A percentile compares a stretch with the other conserved stretches of the same genome.
Conservation (phyloP, 1,140 invertebrate genomes). For the Atta colombica region DNA sequence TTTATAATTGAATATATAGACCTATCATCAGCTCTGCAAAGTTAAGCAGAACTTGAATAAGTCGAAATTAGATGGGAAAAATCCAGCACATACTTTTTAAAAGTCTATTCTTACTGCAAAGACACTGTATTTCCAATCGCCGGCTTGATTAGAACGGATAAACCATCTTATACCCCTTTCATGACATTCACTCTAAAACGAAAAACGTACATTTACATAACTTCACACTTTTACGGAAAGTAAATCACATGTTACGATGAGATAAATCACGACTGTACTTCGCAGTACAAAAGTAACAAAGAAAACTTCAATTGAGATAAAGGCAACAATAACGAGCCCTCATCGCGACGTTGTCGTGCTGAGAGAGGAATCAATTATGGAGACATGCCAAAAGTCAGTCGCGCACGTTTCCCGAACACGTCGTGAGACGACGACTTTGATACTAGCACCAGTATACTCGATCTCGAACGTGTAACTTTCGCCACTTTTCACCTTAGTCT, state of each 20-base stretch:
- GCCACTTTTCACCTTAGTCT: constrained; percentile 16
- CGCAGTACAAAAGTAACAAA: constrained; percentile 21
- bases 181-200: constrained; percentile 11
- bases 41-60: neutral
- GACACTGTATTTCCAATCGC: constrained; percentile 2
- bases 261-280: neutral
- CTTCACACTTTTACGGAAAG: constrained; percentile 1
- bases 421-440: neutral
- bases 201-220: constrained; percentile 35
- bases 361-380: constrained; percentile 58
- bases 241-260: constrained; percentile 27
- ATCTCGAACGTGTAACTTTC: constrained; percentile 42
- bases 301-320: constrained; percentile 39
- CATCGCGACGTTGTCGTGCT: neutral
- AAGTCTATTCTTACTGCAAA: constrained; percentile 8
- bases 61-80: neutral
- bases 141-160: constrained; percentile 35
- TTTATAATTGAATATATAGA: too few relatives aligned
- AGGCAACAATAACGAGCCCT: constrained; percentile 31
- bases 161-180: neutral
- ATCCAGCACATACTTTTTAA: neutral
- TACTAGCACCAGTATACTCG: neutral
- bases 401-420: constrained; percentile 14
- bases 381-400: constrained; percentile 49
- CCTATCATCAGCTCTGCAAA: too few relatives aligned